phyloP scores from a whole-genome alignment of 2,888 invertebrate genomes.

The Halocaridina rubra region DNA sequence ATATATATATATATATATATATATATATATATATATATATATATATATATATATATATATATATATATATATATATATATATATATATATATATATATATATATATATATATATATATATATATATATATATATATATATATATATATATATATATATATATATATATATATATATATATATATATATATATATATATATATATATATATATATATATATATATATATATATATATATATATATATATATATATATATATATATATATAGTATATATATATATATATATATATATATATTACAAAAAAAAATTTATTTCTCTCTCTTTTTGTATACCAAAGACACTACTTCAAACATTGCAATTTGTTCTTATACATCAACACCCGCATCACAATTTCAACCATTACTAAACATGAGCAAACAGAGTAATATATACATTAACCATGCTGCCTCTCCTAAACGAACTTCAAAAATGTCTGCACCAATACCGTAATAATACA shows the following conservation, averaged over 20 bases:
- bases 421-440: neutral
- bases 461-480: neutral
- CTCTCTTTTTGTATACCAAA: too few species aligned
- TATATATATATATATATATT: neutral
- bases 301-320: neutral
- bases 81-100: slow-evolving; percentile 21
- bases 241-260: slow-evolving; percentile 32
- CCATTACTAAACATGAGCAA: too few species aligned
- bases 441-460: neutral
- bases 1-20: neutral
- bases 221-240: slow-evolving; percentile 33
- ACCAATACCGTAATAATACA: too few species aligned
- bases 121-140: slow-evolving; percentile 16
- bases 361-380: too few species aligned
- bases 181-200: slow-evolving; percentile 10
- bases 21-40: neutral
- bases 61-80: slow-evolving; percentile 19
- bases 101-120: slow-evolving; percentile 17
- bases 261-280: slow-evolving; percentile 26
- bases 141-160: slow-evolving; percentile 24
- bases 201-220: slow-evolving; percentile 18
- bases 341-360: too few species aligned
- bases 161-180: slow-evolving; percentile 18
- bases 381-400: too few species aligned
- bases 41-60: neutral